Conservation (phyloP, 1,140 invertebrate genomes). For the Ectropis grisescens region DNA sequence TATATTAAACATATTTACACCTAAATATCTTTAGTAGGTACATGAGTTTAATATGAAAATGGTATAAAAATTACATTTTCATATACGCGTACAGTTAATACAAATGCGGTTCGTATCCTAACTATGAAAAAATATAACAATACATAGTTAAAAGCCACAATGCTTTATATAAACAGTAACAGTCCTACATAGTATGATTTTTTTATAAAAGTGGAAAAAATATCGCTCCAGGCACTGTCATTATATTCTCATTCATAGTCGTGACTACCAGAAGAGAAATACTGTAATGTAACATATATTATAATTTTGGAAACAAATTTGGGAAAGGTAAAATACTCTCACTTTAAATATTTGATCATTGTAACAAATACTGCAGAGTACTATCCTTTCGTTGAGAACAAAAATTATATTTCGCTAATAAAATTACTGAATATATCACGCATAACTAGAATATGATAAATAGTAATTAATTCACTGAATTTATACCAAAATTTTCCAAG, state of each 20-base stretch:
- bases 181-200: slow-evolving; percentile 36
- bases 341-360: slow-evolving; percentile 49
- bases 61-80: slow-evolving; percentile 69
- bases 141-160: slow-evolving; percentile 65
- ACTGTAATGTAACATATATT: too few species aligned
- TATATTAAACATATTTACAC: slow-evolving; percentile 68
- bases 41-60: slow-evolving; percentile 67
- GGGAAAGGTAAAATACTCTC: slow-evolving; percentile 49
- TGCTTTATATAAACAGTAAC: slow-evolving; percentile 51
- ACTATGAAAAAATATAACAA: slow-evolving; percentile 65
- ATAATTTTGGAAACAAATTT: slow-evolving; percentile 5
- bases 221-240: slow-evolving; percentile 55
- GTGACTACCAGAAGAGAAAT: too few species aligned
- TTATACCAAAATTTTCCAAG: too few species aligned
- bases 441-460: too few species aligned
- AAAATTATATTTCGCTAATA: too few species aligned
- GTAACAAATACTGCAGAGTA: slow-evolving; percentile 59
- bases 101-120: slow-evolving; percentile 59
- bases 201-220: slow-evolving; percentile 46
- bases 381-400: slow-evolving; percentile 29
- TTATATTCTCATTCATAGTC: slow-evolving; percentile 26
- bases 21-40: slow-evolving; percentile 64
- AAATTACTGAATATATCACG: too few species aligned
- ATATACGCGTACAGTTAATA: slow-evolving; percentile 60
- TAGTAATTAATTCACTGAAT: too few species aligned